Percentiles rank a stretch among this genome's conserved stretches.
phyloP scores from a whole-genome alignment of 2,797 vertebrate genomes.

The Trematomus bernacchii region DNA sequence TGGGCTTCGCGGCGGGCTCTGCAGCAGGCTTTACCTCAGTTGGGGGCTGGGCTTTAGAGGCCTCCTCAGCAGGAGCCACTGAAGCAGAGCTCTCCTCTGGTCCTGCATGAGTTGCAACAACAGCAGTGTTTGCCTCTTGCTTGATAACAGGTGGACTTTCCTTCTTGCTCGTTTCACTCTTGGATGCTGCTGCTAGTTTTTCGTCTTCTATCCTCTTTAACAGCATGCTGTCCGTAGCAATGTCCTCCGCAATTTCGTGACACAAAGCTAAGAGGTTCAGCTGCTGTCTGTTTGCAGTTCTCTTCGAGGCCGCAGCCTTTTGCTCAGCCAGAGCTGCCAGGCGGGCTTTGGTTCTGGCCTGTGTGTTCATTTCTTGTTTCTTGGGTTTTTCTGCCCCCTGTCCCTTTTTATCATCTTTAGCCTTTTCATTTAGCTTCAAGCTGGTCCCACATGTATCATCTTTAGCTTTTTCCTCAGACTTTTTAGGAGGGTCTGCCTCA shows the following conservation, averaged over 20 bases:
- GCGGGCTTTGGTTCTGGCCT: conserved; percentile 86
- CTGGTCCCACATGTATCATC: conserved; percentile 3
- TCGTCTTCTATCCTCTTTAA: conserved; percentile 85
- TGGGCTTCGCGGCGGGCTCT: conserved; percentile 51
- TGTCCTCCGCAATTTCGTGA: conserved; percentile 98
- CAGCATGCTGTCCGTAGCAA: conserved; percentile 95
- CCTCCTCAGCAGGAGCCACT: conserved; percentile 62
- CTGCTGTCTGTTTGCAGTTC: conserved; percentile 86
- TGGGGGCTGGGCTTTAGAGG: conserved; percentile 43
- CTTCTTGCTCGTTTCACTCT: conserved; percentile 62
- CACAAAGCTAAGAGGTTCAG: conserved; percentile 96
- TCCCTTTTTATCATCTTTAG: conserved; percentile 50
- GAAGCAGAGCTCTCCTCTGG: conserved; percentile 53
- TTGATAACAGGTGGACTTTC: conserved; percentile 67
- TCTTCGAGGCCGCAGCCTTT: conserved; percentile 83
- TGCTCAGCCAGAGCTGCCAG: conserved; percentile 87
- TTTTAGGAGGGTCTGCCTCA: conserved; percentile 31
- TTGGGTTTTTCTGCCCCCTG: conserved; percentile 73
- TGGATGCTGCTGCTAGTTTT: conserved; percentile 67
- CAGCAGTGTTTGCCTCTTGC: conserved; percentile 65
- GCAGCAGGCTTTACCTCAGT: conserved; percentile 25
- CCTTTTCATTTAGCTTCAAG: conserved; percentile 46
- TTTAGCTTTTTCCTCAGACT: conserved; percentile 44
- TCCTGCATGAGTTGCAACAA: conserved; percentile 60
- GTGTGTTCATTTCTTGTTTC: conserved; percentile 89